Evolutionary conservation across 2,888 invertebrate species (phyloP), one percentile per base, ranked within the genome.

Genomic region (Ennomos fuscantarius): DNA sequence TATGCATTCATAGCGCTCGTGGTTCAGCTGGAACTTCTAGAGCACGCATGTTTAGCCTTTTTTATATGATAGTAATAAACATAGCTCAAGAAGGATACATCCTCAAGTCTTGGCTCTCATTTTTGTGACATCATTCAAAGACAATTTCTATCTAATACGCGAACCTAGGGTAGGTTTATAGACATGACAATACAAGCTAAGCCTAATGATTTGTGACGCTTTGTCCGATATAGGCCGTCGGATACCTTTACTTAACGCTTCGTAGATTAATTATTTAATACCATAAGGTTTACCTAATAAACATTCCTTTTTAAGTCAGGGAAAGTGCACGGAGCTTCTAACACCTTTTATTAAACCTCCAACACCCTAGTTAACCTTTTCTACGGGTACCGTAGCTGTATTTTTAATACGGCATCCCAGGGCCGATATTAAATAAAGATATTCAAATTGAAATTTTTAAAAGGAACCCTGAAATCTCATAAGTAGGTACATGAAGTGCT

Each of bases 1-100:
- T 82, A 84, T 86, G 84, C 86, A 87, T 87, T 88, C 82, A 84
- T 84, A 73, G 74, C 71, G 68, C 69, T 69, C 69, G 62, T 76
- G 76, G 78, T 82, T 84, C 81, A 66, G 76, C 74, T 73, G 62
- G 58, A 73, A 72, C 75, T 78, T 76, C 66, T 71, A 66, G 58
- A 41, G 52, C 46, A 39, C 12, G 24, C 45, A 48, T 44, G 43
- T 55, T 33, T 31, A 9, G 9, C 35, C 31, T 49, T 42, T 55
- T 59, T 53, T 49, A 51, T 49, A 55, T 60, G 35, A 47, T 54
- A 56, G 37, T 55, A 55, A 55, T 53, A 54, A 52, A 42, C 43
- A 39, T 44, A 32, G 15, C 37, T 41, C n/a, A n/a, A n/a, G n/a
- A n/a, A n/a, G n/a, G n/a, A n/a, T n/a, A n/a, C n/a, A n/a, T n/a